Evolutionary conservation across 2,113 vertebrate genomes (phyloP).

Genomic region (Lontra canadensis): DNA sequence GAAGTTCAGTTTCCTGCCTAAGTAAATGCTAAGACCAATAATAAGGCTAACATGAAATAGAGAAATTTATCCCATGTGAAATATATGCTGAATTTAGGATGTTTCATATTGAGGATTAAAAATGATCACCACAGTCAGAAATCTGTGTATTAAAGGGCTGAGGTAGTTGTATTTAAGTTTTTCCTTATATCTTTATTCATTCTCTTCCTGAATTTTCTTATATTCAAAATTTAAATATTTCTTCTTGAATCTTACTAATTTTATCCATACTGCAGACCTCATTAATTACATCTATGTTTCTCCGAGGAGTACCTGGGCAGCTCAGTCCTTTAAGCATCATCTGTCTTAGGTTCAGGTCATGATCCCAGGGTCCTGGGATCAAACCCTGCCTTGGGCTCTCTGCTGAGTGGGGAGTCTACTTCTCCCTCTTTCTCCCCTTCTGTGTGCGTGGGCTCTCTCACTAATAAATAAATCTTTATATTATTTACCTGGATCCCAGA

Average conservation of each 20-base stretch:
- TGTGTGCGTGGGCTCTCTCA: too few relatives aligned
- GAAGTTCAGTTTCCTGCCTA: neutral
- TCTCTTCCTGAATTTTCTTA: neutral
- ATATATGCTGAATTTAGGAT: neutral
- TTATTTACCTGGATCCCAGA: too few relatives aligned
- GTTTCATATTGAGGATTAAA: neutral
- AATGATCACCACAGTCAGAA: neutral
- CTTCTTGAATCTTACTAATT: neutral
- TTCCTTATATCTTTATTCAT: neutral
- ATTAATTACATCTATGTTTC: neutral
- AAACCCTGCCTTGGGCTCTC: too few relatives aligned
- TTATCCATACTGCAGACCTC: neutral
- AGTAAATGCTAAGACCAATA: neutral
- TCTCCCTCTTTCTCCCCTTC: too few relatives aligned
- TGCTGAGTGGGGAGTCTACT: too few relatives aligned
- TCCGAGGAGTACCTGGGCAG: neutral
- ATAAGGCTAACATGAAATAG: neutral
- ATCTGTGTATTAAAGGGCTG: neutral
- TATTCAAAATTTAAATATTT: neutral
- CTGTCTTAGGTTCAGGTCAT: too few relatives aligned
- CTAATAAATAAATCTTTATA: too few relatives aligned
- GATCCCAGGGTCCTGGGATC: too few relatives aligned
- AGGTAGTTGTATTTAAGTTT: neutral
- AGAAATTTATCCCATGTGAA: neutral
- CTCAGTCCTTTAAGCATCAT: neutral